Conservation (phyloP, 2,888 invertebrate genomes). For the Fragum fragum region DNA sequence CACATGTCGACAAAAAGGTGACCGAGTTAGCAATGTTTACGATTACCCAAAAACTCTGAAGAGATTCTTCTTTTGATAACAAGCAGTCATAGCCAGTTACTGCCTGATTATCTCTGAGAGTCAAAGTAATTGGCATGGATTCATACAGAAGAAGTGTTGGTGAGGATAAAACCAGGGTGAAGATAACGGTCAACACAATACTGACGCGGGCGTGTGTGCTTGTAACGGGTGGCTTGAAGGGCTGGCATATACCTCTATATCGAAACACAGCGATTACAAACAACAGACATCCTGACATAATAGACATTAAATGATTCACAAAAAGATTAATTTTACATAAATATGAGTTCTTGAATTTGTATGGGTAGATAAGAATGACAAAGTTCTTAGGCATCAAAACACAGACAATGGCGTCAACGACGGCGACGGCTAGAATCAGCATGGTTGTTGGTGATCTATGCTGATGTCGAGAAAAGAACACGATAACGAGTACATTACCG, state of each 20-base stretch:
- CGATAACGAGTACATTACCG: slow-evolving; percentile 3
- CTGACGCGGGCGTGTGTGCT: neutral
- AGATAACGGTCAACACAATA: neutral
- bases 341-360: neutral
- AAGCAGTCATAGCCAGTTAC: slow-evolving; percentile 9
- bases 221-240: neutral
- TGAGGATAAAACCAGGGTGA: neutral
- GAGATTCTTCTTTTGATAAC: neutral
- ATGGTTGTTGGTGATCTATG: neutral
- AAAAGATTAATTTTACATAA: slow-evolving; percentile 18
- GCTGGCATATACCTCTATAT: slow-evolving; percentile 4
- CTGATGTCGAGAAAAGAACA: slow-evolving; percentile 1
- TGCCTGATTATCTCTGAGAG: neutral
- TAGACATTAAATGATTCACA: neutral
- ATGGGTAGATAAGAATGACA: neutral
- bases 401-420: neutral
- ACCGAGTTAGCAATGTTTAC: neutral
- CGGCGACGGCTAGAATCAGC: slow-evolving; percentile 15
- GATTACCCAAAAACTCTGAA: neutral
- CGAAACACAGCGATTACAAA: slow-evolving; percentile 11
- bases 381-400: slow-evolving; percentile 20
- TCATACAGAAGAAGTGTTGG: slow-evolving; percentile 2
- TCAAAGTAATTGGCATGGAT: neutral
- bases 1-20: neutral
- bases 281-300: neutral